phyloP scores from a whole-genome alignment of 2,888 invertebrate genomes.

The Copidosoma aretas region DNA sequence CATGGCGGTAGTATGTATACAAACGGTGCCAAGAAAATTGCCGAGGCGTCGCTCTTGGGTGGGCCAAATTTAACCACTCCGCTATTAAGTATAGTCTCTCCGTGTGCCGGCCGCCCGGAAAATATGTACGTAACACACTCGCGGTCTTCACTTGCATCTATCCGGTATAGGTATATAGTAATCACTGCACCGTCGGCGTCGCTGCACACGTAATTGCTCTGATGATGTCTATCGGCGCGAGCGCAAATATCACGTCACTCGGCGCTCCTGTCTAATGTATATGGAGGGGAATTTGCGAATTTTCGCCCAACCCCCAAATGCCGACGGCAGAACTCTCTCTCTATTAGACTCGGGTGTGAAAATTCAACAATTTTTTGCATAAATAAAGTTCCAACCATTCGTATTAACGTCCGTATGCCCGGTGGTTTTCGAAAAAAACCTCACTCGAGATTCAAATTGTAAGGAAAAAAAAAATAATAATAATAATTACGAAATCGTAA shows the following conservation, averaged over 20 bases:
- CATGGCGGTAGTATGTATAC: too few species aligned
- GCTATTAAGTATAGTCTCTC: background rate
- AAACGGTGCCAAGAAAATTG: conserved; percentile 24
- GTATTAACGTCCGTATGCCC: too few species aligned
- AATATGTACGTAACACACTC: background rate
- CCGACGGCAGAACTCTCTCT: too few species aligned
- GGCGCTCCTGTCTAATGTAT: too few species aligned
- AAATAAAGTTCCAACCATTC: too few species aligned
- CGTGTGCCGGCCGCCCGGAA: background rate
- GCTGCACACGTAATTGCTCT: background rate
- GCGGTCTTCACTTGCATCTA: background rate
- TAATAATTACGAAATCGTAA: background rate
- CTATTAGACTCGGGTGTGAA: too few species aligned
- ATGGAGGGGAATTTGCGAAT: too few species aligned
- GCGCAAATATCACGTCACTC: too few species aligned
- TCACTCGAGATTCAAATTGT: background rate
- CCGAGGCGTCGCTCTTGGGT: conserved; percentile 12
- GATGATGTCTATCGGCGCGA: too few species aligned
- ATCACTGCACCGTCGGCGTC: background rate
- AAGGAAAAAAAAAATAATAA: background rate
- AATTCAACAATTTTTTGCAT: too few species aligned
- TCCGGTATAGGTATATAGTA: background rate
- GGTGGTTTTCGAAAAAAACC: background rate
- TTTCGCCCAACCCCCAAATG: too few species aligned
- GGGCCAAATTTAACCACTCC: conserved; percentile 4